These are phyloP conservation scores for Tympanuchus pallidicinctus DNA, from an alignment of 2,113 vertebrate species.

Conservation along the genomic window DNA sequence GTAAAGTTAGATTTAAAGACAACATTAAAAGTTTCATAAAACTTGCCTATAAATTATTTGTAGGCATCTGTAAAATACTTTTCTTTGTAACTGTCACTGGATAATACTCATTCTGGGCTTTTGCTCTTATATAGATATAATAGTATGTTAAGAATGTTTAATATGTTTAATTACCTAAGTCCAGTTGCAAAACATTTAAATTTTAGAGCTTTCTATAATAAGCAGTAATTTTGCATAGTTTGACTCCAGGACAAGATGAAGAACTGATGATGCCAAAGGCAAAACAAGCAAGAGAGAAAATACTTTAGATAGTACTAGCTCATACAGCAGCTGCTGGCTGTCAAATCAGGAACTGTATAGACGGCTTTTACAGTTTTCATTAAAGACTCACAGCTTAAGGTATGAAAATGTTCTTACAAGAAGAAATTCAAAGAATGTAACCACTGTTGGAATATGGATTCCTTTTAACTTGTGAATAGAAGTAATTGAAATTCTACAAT, in stretches of 20 bases:
- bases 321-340: background rate
- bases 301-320: background rate
- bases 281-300: background rate
- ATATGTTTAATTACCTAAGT: background rate
- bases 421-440: background rate
- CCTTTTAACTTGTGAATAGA: background rate
- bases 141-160: background rate
- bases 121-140: background rate
- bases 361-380: background rate
- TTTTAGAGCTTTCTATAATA: background rate
- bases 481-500: background rate
- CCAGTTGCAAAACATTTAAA: background rate
- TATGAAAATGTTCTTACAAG: background rate
- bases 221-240: background rate
- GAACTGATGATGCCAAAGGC: background rate
- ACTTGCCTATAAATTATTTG: background rate
- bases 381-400: background rate
- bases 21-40: background rate
- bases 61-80: background rate
- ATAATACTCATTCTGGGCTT: background rate
- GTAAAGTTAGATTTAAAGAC: background rate
- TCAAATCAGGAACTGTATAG: background rate
- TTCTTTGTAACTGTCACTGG: background rate
- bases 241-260: background rate
- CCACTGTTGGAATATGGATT: background rate